Percentiles rank a stretch among this genome's conserved stretches.
Conservation (phyloP, 2,797 vertebrate genomes). For the Tolypeutes matacus region DNA sequence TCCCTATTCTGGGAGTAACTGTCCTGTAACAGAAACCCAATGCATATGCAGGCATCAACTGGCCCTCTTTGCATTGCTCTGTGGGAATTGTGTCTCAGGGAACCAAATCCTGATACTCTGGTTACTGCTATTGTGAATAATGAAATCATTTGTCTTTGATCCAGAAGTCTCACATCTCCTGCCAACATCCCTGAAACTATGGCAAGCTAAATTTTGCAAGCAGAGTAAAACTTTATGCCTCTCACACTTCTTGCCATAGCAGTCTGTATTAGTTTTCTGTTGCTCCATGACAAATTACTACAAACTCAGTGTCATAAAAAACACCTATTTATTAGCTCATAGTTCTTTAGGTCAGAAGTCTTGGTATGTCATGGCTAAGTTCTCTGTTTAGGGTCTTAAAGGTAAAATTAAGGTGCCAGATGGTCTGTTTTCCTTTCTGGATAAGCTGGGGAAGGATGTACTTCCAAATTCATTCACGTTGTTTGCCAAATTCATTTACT, state of each 20-base stretch:
- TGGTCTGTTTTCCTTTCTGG: neutral
- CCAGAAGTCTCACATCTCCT: neutral
- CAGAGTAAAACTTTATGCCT: neutral
- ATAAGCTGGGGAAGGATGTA: neutral
- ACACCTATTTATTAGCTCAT: neutral
- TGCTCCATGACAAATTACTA: neutral
- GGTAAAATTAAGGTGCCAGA: neutral
- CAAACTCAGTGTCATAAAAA: neutral
- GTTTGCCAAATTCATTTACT: neutral
- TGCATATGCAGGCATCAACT: neutral
- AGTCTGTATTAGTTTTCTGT: neutral
- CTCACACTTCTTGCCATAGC: neutral
- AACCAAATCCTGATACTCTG: neutral
- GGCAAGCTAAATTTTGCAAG: neutral
- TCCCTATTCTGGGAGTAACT: neutral
- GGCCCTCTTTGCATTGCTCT: neutral
- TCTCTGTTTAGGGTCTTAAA: neutral
- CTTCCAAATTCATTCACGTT: neutral
- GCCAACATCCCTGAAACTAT: neutral
- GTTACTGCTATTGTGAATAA: neutral
- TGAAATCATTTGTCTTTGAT: neutral
- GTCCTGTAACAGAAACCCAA: neutral
- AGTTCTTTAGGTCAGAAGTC: neutral
- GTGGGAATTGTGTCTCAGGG: neutral
- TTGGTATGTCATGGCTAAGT: neutral